Base-by-base conservation (phyloP, 2,113 vertebrate species). In the Leptobrachium leishanense region DNA sequence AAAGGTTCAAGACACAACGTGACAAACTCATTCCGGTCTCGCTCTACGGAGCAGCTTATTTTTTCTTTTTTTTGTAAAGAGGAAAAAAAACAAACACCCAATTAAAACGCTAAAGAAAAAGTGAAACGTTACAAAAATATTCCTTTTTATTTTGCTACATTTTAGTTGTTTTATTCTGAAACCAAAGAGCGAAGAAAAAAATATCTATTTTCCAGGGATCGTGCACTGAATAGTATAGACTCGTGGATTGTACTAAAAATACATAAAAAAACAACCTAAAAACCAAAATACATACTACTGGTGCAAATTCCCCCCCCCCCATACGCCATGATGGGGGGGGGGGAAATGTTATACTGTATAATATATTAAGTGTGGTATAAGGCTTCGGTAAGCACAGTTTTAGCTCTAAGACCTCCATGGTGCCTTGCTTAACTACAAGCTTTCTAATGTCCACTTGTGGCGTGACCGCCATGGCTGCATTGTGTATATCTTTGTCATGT, bases 401-500 rank as follows among this genome's bases (percentile, higher is more conserved):
- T 42, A 69, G 42, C 15, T 72, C 50, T 68, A 63, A 6, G 53
- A 63, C 39, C 64, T 65, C 59, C 53, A n/a, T 73, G 41, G 77
- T 79, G 77, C 70, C 71, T 59, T 74, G 3, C 67, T 63, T 74
- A 73, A 73, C 70, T 44, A 9, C 20, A 42, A 53, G 59, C 44
- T 59, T 43, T 6, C 62, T 4, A n/a, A 43, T 9, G 31, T 2
- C 5, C 55, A 6, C 6, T 15, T 9, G n/a, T 20, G 71, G 71
- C 43, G 41, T 20, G 44, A 43, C 50, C 0, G 43, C n/a, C 71
- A 68, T 75, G 80, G 83, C 76, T 82, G 42, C 77, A 57, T 67
- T 79, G 70, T 82, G 83, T 85, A 83, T 87, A 65, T 73, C 40
- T 79, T 66, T n/a, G n/a, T 78, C 86, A 82, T 84, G 78, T 88